Conservation (phyloP, 2,888 invertebrate species). For the Leptopilina syphax region DNA sequence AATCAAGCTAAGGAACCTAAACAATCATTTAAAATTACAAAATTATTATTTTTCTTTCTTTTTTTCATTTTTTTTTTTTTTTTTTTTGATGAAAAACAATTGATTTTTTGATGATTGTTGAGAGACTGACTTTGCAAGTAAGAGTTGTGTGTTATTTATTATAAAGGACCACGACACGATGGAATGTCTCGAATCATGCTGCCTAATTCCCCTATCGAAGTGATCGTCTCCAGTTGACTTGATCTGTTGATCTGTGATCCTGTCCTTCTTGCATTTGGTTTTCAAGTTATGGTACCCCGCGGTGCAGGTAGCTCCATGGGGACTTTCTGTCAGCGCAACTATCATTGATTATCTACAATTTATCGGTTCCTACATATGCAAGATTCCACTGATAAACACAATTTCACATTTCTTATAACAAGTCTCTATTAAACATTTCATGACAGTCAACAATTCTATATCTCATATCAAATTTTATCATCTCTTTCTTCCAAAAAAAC, state of each 20-base stretch:
- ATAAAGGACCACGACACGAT: constrained; percentile 59
- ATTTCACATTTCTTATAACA: constrained; percentile 25
- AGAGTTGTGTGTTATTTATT: constrained; percentile 54
- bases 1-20: no score
- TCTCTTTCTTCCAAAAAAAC: neutral
- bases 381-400: constrained; percentile 4
- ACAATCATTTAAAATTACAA: neutral
- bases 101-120: neutral
- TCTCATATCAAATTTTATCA: neutral
- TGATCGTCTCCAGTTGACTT: constrained; percentile 58
- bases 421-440: constrained; percentile 25
- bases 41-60: neutral
- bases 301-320: constrained; percentile 66
- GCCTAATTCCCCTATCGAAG: constrained; percentile 69
- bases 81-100: neutral
- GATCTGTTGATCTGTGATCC: constrained; percentile 63
- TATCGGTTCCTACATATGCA: constrained; percentile 5
- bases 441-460: constrained; percentile 27
- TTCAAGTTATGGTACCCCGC: constrained; percentile 60
- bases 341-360: constrained; percentile 34
- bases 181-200: constrained; percentile 73
- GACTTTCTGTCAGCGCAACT: constrained; percentile 65
- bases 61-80: neutral
- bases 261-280: constrained; percentile 57
- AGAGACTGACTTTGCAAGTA: constrained; percentile 41